These are phyloP conservation scores for Oryzias woworae DNA, from an alignment of 2,113 vertebrate species.

Conservation along the genomic window DNA sequence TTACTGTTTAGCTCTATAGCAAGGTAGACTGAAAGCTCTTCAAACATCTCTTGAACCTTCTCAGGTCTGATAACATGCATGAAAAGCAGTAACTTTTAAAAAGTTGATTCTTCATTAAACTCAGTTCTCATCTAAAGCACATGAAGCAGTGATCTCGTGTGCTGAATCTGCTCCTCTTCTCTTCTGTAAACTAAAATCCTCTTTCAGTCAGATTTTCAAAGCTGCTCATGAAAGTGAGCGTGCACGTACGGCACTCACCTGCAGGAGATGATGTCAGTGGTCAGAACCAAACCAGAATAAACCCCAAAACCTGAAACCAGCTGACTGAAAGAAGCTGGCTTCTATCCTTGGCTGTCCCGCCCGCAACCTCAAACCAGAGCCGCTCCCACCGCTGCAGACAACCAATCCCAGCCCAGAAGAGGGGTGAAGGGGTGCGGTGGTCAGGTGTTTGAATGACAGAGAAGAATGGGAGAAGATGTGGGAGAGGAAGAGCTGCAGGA, in stretches of 20 bases:
- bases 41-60: too few relatives aligned
- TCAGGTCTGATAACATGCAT: too few relatives aligned
- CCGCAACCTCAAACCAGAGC: slow-evolving; percentile 57
- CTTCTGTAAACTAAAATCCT: neutral
- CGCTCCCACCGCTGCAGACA: slow-evolving; percentile 16
- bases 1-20: too few relatives aligned
- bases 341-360: slow-evolving; percentile 34
- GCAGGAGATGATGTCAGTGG: slow-evolving; percentile 44
- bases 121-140: too few relatives aligned
- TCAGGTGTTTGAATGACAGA: slow-evolving; percentile 18
- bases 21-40: too few relatives aligned
- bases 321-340: slow-evolving; percentile 1
- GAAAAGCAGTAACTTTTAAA: too few relatives aligned
- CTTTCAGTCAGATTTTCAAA: neutral
- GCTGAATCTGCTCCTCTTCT: neutral
- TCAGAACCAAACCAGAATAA: slow-evolving; percentile 60
- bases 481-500: slow-evolving; percentile 52
- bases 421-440: neutral
- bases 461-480: slow-evolving; percentile 21
- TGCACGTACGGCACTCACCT: slow-evolving; percentile 52
- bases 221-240: slow-evolving; percentile 12
- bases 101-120: too few relatives aligned
- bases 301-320: slow-evolving; percentile 65
- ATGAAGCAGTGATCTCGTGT: too few relatives aligned
- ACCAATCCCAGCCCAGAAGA: slow-evolving; percentile 37